Percentiles rank a stretch among this genome's conserved stretches.
Conservation (phyloP, 2,888 invertebrate species). For the Antheraea yamamai region DNA sequence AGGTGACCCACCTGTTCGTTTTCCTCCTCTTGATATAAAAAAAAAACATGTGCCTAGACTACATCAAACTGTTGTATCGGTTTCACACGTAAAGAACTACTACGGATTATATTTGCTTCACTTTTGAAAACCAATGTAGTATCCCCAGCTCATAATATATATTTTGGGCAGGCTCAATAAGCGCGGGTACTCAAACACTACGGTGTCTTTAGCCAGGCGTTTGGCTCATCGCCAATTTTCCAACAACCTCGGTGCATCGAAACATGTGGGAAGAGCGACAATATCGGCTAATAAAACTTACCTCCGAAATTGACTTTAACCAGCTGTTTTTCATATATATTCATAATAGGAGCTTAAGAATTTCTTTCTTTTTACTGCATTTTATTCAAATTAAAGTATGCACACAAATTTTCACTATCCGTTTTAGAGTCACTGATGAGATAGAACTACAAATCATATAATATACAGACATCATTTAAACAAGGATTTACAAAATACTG, state of each 20-base stretch:
- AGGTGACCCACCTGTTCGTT: no score
- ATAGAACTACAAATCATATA: no score
- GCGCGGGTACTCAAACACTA: background rate
- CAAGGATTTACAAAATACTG: no score
- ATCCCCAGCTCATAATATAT: background rate
- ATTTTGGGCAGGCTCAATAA: background rate
- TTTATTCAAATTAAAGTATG: no score
- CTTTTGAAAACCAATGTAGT: background rate
- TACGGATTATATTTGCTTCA: background rate
- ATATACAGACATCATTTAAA: no score
- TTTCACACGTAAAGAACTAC: no score
- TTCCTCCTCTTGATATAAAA: no score
- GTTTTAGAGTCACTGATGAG: no score
- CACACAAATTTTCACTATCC: no score
- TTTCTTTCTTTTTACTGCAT: background rate
- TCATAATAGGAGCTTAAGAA: background rate
- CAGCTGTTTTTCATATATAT: background rate
- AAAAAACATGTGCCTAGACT: no score
- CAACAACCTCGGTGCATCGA: slow-evolving; percentile 7
- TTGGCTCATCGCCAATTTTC: background rate
- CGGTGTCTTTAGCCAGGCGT: background rate
- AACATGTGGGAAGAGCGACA: background rate
- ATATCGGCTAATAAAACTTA: background rate
- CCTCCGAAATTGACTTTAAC: background rate
- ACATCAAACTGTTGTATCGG: no score